Percentiles rank a stretch among this genome's conserved stretches.
Conservation (phyloP, 1,140 invertebrate genomes). For the Eulimnadia texana region DNA sequence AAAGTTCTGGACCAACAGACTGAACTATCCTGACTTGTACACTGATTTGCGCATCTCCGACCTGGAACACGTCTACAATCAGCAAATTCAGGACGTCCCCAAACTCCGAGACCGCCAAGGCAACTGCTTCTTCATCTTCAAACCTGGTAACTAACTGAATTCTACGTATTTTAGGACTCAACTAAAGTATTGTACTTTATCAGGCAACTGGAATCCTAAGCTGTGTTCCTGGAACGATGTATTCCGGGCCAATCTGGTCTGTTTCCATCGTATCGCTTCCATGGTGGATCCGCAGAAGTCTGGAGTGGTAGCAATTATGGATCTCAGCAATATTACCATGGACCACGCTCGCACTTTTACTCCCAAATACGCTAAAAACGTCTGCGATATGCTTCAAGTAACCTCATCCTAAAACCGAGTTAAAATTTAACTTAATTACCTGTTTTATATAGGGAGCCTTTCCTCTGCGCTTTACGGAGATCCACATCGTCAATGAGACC, state of each 20-base stretch:
- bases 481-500: slow-evolving; percentile 79
- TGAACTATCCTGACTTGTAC: neutral
- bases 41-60: neutral
- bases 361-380: slow-evolving; percentile 46
- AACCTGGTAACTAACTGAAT: slow-evolving; percentile 3
- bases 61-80: slow-evolving; percentile 2
- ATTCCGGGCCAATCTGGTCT: slow-evolving; percentile 39
- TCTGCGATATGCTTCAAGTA: slow-evolving; percentile 49
- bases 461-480: slow-evolving; percentile 73
- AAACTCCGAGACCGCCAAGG: neutral
- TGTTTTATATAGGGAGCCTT: slow-evolving; percentile 48
- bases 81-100: neutral
- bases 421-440: too few relatives aligned
- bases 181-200: too few relatives aligned
- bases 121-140: slow-evolving; percentile 7
- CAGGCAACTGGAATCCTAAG: slow-evolving; percentile 49
- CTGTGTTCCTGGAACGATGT: slow-evolving; percentile 37
- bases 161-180: too few relatives aligned
- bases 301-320: slow-evolving; percentile 46
- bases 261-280: slow-evolving; percentile 40
- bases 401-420: too few relatives aligned
- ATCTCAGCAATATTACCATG: slow-evolving; percentile 47
- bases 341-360: slow-evolving; percentile 52
- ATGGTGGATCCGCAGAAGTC: slow-evolving; percentile 43
- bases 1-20: neutral